A percentile compares a stretch with the other conserved stretches of the same genome.
Evolutionary conservation across 1,140 invertebrate genomes (phyloP).

Genomic region (Nebria ingens): DNA sequence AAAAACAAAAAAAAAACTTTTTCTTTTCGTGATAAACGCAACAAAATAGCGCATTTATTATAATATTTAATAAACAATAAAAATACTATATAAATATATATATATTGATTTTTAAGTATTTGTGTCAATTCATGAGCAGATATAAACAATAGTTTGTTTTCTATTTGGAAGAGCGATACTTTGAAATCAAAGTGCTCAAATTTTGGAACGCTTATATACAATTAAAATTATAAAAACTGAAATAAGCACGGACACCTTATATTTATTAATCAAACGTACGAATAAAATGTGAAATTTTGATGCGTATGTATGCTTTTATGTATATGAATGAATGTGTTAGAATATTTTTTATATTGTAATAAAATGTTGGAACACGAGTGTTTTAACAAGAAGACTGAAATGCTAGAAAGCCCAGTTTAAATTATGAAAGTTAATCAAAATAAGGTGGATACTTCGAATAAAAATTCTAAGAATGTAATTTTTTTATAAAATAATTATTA

Average conservation of each 20-base stretch:
- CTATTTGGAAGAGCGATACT: too few relatives aligned
- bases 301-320: too few relatives aligned
- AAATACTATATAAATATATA: too few relatives aligned
- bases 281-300: too few relatives aligned
- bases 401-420: background rate
- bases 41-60: background rate
- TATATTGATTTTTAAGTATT: slow-evolving; percentile 1
- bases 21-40: background rate
- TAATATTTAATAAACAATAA: too few relatives aligned
- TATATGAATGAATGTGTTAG: background rate
- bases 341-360: slow-evolving; percentile 10
- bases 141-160: too few relatives aligned
- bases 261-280: too few relatives aligned
- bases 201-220: too few relatives aligned
- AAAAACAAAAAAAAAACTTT: background rate
- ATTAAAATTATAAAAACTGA: too few relatives aligned
- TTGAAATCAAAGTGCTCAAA: too few relatives aligned
- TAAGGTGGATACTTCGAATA: background rate
- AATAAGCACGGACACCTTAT: too few relatives aligned
- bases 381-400: background rate
- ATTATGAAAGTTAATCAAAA: background rate
- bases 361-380: slow-evolving; percentile 5
- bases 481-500: background rate
- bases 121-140: background rate
- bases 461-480: slow-evolving; percentile 9